phyloP scores from a whole-genome alignment of 1,140 invertebrate genomes.

The Drosophila sucinea region DNA sequence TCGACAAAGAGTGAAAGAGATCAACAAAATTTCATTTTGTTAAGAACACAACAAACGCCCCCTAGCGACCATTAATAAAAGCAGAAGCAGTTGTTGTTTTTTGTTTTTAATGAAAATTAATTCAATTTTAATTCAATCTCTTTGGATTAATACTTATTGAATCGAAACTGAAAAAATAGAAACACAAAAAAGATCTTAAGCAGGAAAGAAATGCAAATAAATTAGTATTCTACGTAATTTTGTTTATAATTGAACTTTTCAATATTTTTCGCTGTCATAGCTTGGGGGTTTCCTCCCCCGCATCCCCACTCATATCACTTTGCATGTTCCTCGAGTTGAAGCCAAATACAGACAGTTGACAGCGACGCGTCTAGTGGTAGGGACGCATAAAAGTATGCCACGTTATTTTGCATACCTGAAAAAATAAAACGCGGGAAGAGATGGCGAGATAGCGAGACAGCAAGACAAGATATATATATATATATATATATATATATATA shows the following conservation, averaged over 20 bases:
- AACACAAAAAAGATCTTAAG: neutral
- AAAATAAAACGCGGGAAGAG: slow-evolving; percentile 15
- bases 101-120: too few species aligned
- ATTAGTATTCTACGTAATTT: neutral
- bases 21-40: neutral
- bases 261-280: slow-evolving; percentile 9
- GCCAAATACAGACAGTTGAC: neutral
- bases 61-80: too few species aligned
- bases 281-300: neutral
- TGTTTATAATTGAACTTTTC: neutral
- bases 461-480: slow-evolving; percentile 1
- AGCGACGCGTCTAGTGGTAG: neutral
- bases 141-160: neutral
- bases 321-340: neutral
- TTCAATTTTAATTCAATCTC: too few species aligned
- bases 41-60: too few species aligned
- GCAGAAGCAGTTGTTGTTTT: too few species aligned
- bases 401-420: slow-evolving; percentile 42
- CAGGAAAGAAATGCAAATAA: neutral
- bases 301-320: neutral
- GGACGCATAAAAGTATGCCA: slow-evolving; percentile 51
- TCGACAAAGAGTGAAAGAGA: neutral
- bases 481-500: too few species aligned
- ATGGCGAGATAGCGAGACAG: neutral
- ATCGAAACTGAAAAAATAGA: neutral